Percentiles rank a stretch among this genome's conserved stretches.
phyloP scores from a whole-genome alignment of 2,113 vertebrate species.

The Hippoglossus stenolepis region DNA sequence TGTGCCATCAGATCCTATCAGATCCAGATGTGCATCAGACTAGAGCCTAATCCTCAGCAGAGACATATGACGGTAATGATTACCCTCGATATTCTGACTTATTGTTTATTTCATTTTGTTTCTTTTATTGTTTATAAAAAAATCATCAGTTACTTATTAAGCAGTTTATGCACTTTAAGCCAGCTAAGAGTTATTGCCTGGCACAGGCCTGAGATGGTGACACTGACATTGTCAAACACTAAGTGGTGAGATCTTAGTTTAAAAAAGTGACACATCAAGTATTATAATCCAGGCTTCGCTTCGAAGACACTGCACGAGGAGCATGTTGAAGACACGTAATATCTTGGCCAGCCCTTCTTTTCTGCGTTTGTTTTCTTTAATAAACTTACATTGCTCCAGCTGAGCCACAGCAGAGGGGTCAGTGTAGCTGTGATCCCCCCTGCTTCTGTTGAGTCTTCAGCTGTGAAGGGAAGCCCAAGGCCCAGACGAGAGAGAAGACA shows the following conservation, averaged over 20 bases:
- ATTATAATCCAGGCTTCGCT: constrained; percentile 8
- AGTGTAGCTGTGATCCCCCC: constrained; percentile 61
- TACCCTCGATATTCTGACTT: constrained; percentile 54
- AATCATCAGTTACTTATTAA: constrained; percentile 22
- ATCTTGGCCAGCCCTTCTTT: constrained; percentile 58
- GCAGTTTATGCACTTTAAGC: not conserved
- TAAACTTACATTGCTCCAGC: constrained; percentile 83
- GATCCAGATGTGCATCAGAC: constrained; percentile 78
- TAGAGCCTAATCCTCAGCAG: constrained; percentile 53
- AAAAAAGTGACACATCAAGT: constrained; percentile 2
- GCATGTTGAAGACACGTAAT: constrained; percentile 54
- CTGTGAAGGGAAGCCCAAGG: constrained; percentile 49
- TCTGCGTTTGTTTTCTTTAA: constrained; percentile 85
- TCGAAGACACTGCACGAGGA: constrained; percentile 51
- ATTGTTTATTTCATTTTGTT: constrained; percentile 24
- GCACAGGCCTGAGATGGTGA: constrained; percentile 16
- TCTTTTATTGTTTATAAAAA: constrained; percentile 18
- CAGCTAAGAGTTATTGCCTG: not conserved
- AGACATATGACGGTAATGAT: constrained; percentile 55
- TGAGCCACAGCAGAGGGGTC: constrained; percentile 77
- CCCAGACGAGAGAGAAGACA: constrained; percentile 54
- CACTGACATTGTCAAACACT: constrained; percentile 8
- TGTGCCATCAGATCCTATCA: constrained; percentile 76
- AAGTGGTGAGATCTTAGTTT: constrained; percentile 26
- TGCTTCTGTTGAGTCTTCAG: constrained; percentile 76